phyloP scores from a whole-genome alignment of 2,888 invertebrate species.

The Corythucha ciliata region DNA sequence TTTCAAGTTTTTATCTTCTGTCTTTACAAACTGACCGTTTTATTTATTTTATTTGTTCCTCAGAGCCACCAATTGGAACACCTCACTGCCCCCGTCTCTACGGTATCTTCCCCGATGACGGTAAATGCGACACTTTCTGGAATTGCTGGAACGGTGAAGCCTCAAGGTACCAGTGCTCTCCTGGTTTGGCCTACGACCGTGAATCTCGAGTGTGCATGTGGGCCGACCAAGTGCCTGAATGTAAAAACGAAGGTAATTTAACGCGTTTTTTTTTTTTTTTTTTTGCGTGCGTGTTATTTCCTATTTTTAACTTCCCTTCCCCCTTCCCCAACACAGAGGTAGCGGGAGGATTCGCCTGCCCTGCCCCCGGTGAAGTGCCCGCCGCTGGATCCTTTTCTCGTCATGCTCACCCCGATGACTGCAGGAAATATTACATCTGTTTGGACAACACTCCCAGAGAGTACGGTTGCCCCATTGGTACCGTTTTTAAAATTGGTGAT shows the following conservation, averaged over 20 bases:
- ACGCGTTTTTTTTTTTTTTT: not conserved
- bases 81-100: slow-evolving; percentile 78
- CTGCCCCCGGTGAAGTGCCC: slow-evolving; percentile 69
- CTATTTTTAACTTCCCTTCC: slow-evolving; percentile 15
- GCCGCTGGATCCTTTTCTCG: slow-evolving; percentile 79
- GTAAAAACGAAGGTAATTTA: slow-evolving; percentile 68
- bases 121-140: slow-evolving; percentile 89
- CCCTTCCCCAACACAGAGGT: slow-evolving; percentile 81
- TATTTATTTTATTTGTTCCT: slow-evolving; percentile 2
- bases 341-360: slow-evolving; percentile 80
- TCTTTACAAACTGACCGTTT: not conserved
- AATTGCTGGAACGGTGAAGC: slow-evolving; percentile 95
- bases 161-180: slow-evolving; percentile 87
- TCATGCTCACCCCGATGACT: slow-evolving; percentile 89
- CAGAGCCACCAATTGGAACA: slow-evolving; percentile 75
- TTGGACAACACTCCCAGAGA: slow-evolving; percentile 82
- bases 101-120: slow-evolving; percentile 83
- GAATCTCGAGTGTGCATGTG: slow-evolving; percentile 92
- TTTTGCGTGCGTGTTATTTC: too few species aligned
- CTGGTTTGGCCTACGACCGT: slow-evolving; percentile 87
- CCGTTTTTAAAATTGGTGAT: slow-evolving; percentile 89
- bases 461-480: slow-evolving; percentile 91
- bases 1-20: too few species aligned
- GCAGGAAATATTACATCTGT: slow-evolving; percentile 92
- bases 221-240: slow-evolving; percentile 91